phyloP scores from a whole-genome alignment of 2,797 vertebrate species.

The Eulemur coronatus region DNA sequence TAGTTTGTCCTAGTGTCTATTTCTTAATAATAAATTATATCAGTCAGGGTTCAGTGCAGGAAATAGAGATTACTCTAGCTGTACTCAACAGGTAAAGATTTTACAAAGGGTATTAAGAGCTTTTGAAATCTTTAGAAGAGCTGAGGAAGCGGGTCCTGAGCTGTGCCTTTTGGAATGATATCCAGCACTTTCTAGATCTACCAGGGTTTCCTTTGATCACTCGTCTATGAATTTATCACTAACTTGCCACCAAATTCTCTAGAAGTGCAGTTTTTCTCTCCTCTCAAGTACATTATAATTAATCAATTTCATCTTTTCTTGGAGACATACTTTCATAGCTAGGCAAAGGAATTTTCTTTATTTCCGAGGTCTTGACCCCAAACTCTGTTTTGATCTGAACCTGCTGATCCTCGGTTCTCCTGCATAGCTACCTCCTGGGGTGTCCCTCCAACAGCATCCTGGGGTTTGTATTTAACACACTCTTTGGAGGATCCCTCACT shows the following conservation, averaged over 20 bases:
- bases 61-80: not conserved
- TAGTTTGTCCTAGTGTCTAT: not conserved
- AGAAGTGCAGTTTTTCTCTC: not conserved
- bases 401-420: not conserved
- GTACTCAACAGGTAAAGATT: not conserved
- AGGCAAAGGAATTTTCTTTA: not conserved
- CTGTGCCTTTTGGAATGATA: not conserved
- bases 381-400: not conserved
- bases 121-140: not conserved
- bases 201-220: not conserved
- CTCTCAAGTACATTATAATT: not conserved
- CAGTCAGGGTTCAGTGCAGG: not conserved
- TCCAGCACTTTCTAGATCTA: not conserved
- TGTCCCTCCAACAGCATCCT: no score
- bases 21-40: not conserved
- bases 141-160: not conserved
- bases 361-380: not conserved
- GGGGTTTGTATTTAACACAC: not conserved
- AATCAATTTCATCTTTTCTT: not conserved
- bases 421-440: not conserved
- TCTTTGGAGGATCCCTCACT: not conserved
- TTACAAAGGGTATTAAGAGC: not conserved
- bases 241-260: not conserved
- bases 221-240: not conserved
- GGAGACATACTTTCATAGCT: not conserved